Conservation (phyloP, 1,140 invertebrate species). For the Drosophila sulfurigaster region DNA sequence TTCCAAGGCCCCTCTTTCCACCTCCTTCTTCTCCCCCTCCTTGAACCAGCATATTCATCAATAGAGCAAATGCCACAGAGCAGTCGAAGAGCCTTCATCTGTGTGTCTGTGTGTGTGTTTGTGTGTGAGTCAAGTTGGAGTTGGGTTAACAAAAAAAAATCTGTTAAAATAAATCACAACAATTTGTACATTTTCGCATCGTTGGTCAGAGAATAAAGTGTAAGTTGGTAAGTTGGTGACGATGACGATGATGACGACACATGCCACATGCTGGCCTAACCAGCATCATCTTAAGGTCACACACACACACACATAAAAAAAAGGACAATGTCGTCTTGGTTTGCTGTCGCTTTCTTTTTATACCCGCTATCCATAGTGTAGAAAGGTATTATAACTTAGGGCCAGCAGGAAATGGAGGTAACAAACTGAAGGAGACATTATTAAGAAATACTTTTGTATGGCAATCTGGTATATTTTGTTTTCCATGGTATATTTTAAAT, state of each 20-base stretch:
- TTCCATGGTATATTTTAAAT: too few relatives aligned
- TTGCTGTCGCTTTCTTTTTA: slow-evolving; percentile 43
- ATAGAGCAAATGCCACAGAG: slow-evolving; percentile 63
- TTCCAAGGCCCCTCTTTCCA: neutral
- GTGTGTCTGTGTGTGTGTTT: neutral
- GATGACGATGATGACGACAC: slow-evolving; percentile 64
- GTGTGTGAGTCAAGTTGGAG: slow-evolving; percentile 12
- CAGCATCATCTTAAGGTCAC: slow-evolving; percentile 37
- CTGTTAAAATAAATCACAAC: slow-evolving; percentile 82
- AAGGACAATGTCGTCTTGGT: slow-evolving; percentile 70
- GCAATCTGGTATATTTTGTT: too few relatives aligned
- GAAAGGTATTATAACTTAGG: neutral
- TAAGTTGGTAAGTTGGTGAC: slow-evolving; percentile 31
- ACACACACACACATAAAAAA: neutral
- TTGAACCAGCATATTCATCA: slow-evolving; percentile 74
- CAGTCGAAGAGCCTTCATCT: neutral
- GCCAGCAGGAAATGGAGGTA: neutral
- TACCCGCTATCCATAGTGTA: neutral
- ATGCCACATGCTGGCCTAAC: slow-evolving; percentile 50
- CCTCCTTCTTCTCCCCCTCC: slow-evolving; percentile 4
- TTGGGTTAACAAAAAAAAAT: slow-evolving; percentile 76
- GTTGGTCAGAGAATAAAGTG: slow-evolving; percentile 50
- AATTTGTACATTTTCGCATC: slow-evolving; percentile 82
- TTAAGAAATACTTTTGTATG: too few relatives aligned
- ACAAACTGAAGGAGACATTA: too few relatives aligned